Evolutionary conservation across 2,888 invertebrate species (phyloP), one percentile per base, ranked within the genome.

Genomic region (Polydrusus pterygomalis): DNA sequence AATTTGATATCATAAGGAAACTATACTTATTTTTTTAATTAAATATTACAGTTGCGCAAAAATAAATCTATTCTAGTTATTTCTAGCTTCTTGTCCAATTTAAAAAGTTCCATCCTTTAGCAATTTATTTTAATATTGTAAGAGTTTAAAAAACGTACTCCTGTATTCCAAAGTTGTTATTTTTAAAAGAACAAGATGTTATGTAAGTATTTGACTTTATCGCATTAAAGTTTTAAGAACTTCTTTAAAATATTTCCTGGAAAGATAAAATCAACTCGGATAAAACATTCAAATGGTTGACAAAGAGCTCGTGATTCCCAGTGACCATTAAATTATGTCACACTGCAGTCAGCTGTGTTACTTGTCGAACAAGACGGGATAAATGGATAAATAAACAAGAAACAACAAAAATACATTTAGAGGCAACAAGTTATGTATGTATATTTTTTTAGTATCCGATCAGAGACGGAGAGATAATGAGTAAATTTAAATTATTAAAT

Each of bases 321-420:
- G 51, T 69, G 74, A 69, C 74, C 68, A 74, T 74, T 74, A 74
- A 74, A 74, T 74, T 68, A 74, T 74, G 74, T 68, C 62, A 68
- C 62, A 49, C 45, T n/a, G 62, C 51, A 56, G 71, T 72, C 56
- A 49, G 56, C 68, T 63, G 74, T 62, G 74, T 74, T 65, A 72
- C 15, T 72, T 68, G 74, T 68, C 63, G 67, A 63, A 74, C 68
- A 74, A 74, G 68, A 69, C 51, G 54, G 34, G 63, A 74, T 69
- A 74, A 74, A 74, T 69, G 34, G 63, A 74, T 69, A 74, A 74
- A 69, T 69, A 73, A 67, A 67, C 67, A 47, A 10, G 20, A 9
- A 67, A 74, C 68, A 68, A 67, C 49, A 68, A 68, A 74, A 74
- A 74, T 74, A 25, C 74, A 74, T 74, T 74, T 74, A 51, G 47